Evolutionary conservation across 2,797 vertebrate genomes (phyloP).

Genomic region (Centroberyx gerrardi): DNA sequence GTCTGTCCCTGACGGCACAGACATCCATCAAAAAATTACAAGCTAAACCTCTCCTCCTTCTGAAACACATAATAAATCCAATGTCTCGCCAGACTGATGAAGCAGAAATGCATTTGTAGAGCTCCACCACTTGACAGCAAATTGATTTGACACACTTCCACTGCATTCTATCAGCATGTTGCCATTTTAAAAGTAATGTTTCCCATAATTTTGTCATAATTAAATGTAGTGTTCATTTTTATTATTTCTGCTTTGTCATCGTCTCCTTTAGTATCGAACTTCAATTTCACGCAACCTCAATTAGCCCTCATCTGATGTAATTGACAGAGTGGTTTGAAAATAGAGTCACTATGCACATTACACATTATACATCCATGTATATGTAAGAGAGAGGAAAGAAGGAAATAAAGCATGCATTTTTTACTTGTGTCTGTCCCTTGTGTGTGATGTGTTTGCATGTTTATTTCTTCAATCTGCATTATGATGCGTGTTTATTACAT

Average conservation of each 20-base stretch:
- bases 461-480: constrained; percentile 48
- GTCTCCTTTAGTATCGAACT: constrained; percentile 46
- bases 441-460: constrained; percentile 36
- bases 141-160: constrained; percentile 29
- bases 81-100: constrained; percentile 9
- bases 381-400: constrained; percentile 10
- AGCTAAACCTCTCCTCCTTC: constrained; percentile 2
- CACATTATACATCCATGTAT: neutral
- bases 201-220: constrained; percentile 31
- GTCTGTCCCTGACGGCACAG: neutral
- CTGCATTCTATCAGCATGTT: constrained; percentile 9
- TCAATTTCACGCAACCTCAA: constrained; percentile 56
- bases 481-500: constrained; percentile 43
- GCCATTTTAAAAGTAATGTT: constrained; percentile 25
- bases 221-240: constrained; percentile 20
- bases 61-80: constrained; percentile 9
- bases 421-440: constrained; percentile 35
- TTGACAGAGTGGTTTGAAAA: constrained; percentile 42
- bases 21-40: constrained; percentile 29
- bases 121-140: constrained; percentile 25
- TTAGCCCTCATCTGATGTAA: constrained; percentile 43
- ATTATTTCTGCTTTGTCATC: neutral
- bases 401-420: constrained; percentile 21
- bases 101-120: constrained; percentile 37
- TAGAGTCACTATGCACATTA: constrained; percentile 6